Conservation (phyloP, 1,140 invertebrate species). For the Galleria mellonella region DNA sequence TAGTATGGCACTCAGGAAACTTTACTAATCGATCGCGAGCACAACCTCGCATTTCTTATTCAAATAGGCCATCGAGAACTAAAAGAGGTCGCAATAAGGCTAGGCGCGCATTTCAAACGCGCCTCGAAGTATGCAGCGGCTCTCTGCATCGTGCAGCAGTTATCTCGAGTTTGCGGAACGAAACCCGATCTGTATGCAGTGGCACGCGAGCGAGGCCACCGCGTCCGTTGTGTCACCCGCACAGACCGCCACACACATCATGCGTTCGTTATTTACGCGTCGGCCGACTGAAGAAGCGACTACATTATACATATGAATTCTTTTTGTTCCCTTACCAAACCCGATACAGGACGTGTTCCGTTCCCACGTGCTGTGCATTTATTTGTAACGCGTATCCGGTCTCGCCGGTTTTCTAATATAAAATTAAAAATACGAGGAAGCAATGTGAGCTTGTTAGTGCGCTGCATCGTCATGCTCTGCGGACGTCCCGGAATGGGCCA, state of each 20-base stretch:
- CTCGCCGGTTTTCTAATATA: constrained; percentile 5
- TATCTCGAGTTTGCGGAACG: constrained; percentile 69
- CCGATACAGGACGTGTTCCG: constrained; percentile 4
- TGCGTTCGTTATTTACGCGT: background rate
- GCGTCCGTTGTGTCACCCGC: constrained; percentile 13
- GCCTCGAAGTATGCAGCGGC: constrained; percentile 36
- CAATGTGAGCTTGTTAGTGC: background rate
- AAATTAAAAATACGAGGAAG: constrained; percentile 1
- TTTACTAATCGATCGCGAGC: too few relatives aligned
- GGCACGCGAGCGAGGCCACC: constrained; percentile 48
- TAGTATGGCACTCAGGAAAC: constrained; percentile 41
- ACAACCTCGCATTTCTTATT: constrained; percentile 54
- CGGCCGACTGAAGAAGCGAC: too few relatives aligned
- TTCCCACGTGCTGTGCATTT: constrained; percentile 8
- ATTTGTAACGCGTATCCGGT: constrained; percentile 4
- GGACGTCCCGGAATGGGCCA: constrained; percentile 16
- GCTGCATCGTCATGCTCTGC: constrained; percentile 14
- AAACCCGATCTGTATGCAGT: constrained; percentile 59
- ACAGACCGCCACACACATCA: background rate
- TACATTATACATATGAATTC: too few relatives aligned
- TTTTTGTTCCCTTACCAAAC: too few relatives aligned
- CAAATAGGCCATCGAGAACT: constrained; percentile 44
- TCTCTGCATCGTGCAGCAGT: too few relatives aligned
- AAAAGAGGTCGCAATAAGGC: constrained; percentile 50
- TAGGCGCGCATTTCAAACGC: constrained; percentile 48